Conservation (phyloP, 2,113 vertebrate genomes). For the Aplodontia rufa region DNA sequence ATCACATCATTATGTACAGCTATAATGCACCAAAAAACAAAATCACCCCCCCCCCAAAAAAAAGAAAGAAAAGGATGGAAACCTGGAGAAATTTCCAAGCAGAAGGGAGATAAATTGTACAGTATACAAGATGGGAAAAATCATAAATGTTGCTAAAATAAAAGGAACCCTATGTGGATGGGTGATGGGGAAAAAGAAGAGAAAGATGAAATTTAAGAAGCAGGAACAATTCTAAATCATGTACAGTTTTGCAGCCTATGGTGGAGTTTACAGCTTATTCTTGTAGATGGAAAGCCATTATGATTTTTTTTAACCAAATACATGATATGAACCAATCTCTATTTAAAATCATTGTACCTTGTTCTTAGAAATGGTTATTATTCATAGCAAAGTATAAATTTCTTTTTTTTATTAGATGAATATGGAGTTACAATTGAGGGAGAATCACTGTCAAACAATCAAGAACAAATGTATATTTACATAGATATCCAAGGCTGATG, state of each 20-base stretch:
- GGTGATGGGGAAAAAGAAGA: neutral
- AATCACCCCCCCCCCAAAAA: too few species aligned
- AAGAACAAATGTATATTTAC: too few species aligned
- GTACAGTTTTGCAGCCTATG: neutral
- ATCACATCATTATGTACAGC: too few species aligned
- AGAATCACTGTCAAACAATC: too few species aligned
- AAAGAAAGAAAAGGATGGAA: too few species aligned
- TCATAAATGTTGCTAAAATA: neutral
- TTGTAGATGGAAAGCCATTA: neutral
- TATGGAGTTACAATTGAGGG: too few species aligned
- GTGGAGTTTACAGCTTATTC: neutral
- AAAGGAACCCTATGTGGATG: neutral
- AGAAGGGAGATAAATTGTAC: neutral
- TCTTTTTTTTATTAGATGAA: too few species aligned
- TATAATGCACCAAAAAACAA: too few species aligned
- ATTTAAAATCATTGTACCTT: neutral
- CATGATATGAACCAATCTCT: neutral
- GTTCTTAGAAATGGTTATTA: neutral
- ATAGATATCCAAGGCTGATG: too few species aligned
- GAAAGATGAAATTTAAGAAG: neutral
- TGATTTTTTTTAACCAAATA: conserved; percentile 35
- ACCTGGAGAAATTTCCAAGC: neutral
- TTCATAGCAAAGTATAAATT: too few species aligned
- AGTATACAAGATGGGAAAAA: neutral
- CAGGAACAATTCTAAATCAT: neutral